Evolutionary conservation across 2,113 vertebrate genomes (phyloP).

Genomic region (Cnemophilus loriae): DNA sequence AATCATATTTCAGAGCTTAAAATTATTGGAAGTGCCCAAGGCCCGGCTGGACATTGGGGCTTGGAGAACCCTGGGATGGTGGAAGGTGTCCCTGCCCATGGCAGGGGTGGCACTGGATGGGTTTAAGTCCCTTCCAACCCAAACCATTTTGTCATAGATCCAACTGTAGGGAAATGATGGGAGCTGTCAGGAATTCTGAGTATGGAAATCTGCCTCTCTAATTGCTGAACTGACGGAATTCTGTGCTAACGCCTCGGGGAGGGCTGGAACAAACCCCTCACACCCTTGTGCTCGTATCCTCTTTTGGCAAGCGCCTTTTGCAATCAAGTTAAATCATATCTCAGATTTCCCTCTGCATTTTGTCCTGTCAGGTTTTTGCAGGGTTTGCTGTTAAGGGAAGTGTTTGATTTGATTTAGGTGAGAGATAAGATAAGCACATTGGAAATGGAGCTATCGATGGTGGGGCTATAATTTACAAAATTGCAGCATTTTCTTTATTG

Average conservation of each 20-base stretch:
- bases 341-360: neutral
- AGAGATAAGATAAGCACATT: neutral
- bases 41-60: neutral
- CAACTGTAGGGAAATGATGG: neutral
- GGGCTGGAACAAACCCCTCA: neutral
- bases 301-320: neutral
- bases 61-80: neutral
- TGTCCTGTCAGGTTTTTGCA: neutral
- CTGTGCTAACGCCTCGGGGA: neutral
- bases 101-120: neutral
- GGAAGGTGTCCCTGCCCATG: neutral
- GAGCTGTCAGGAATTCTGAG: neutral
- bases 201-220: neutral
- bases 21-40: fast-evolving
- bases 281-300: fast-evolving
- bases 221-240: neutral
- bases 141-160: too few relatives aligned
- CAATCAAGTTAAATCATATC: neutral
- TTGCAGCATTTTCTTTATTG: neutral
- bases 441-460: neutral
- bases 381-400: neutral
- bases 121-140: neutral
- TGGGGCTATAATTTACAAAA: neutral
- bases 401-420: neutral
- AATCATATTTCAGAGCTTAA: neutral